Percentiles rank a stretch among this genome's conserved stretches.
These are phyloP conservation scores for Micrastur ruficollis DNA, from an alignment of 2,797 vertebrate species.

Conservation along the genomic window DNA sequence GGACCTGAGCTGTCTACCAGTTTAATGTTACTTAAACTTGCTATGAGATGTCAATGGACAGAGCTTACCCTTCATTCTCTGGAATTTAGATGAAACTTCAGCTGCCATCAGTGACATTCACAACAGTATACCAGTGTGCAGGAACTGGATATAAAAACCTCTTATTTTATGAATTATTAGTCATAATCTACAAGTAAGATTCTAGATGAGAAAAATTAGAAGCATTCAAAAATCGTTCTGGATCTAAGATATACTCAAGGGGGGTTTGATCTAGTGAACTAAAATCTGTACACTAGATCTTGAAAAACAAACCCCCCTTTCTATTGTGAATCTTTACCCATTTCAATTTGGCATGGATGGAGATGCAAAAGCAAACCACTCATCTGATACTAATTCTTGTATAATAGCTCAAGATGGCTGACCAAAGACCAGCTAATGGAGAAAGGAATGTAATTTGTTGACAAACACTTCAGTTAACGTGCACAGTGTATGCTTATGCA, in stretches of 20 bases:
- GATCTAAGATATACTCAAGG: not conserved
- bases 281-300: not conserved
- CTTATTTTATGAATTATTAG: not conserved
- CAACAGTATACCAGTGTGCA: not conserved
- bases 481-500: conserved; percentile 18
- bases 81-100: not conserved
- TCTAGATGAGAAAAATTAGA: not conserved
- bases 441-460: conserved; percentile 65
- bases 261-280: not conserved
- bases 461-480: conserved; percentile 66
- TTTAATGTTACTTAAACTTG: not conserved
- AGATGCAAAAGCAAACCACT: conserved; percentile 20
- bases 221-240: not conserved
- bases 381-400: conserved; percentile 10
- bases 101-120: not conserved
- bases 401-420: conserved; percentile 47
- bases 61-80: not conserved
- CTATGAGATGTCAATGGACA: not conserved
- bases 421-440: conserved; percentile 58
- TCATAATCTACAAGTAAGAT: not conserved
- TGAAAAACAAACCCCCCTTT: not conserved
- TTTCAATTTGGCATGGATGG: not conserved
- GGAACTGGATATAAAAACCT: not conserved
- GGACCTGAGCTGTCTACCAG: not conserved
- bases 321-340: not conserved